phyloP scores from a whole-genome alignment of 2,888 invertebrate species.

The Sinhomidia bicolor region DNA sequence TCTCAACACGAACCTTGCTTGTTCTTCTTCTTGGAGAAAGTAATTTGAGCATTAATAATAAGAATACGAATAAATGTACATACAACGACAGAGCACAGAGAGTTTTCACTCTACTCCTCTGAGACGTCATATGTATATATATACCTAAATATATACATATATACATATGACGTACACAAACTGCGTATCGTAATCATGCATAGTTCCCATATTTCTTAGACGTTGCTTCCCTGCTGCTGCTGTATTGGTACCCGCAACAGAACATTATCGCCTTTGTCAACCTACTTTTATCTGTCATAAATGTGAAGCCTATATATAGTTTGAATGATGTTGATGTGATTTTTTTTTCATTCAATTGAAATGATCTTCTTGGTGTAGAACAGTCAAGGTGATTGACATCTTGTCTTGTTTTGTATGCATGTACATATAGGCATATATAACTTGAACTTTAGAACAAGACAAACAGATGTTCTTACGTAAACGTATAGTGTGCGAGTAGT shows the following conservation, averaged over 20 bases:
- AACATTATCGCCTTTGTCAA: slow-evolving; percentile 21
- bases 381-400: slow-evolving; percentile 53
- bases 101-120: background rate
- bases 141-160: too few species aligned
- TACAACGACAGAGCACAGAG: background rate
- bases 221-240: background rate
- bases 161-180: too few species aligned
- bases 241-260: background rate
- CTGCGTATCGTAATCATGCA: too few species aligned
- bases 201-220: too few species aligned
- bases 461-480: background rate
- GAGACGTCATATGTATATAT: background rate
- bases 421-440: background rate
- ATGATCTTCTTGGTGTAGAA: background rate
- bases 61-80: background rate
- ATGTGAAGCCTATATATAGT: background rate
- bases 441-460: background rate
- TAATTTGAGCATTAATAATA: slow-evolving; percentile 55
- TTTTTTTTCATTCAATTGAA: slow-evolving; percentile 25
- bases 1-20: background rate
- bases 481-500: background rate
- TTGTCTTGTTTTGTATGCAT: background rate
- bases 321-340: too few species aligned
- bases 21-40: slow-evolving; percentile 22
- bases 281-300: slow-evolving; percentile 8